phyloP scores from a whole-genome alignment of 2,888 invertebrate species.

The Formica aserva region DNA sequence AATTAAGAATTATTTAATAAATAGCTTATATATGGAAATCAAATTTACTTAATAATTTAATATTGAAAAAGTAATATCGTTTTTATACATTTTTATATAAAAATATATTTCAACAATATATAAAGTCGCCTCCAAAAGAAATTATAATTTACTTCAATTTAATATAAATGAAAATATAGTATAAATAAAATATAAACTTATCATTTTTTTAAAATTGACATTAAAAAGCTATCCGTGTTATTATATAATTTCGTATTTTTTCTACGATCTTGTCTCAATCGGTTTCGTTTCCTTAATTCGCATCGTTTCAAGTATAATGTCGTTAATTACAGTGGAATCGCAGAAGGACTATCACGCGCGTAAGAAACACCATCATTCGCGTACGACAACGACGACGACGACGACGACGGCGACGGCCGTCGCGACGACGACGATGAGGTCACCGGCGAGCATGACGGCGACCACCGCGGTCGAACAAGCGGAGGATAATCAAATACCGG shows the following conservation, averaged over 20 bases:
- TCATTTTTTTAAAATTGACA: neutral
- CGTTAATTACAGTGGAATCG: constrained; percentile 91
- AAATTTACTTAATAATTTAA: neutral
- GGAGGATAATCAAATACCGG: constrained; percentile 83
- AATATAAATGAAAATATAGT: neutral
- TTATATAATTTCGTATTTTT: neutral
- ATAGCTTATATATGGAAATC: neutral
- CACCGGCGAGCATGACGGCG: constrained; percentile 85
- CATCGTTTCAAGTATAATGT: neutral
- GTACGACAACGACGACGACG: constrained; percentile 85
- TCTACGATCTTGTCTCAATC: neutral
- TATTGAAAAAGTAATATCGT: neutral
- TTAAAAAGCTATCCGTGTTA: neutral
- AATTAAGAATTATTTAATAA: neutral
- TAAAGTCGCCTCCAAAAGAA: neutral
- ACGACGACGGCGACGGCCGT: constrained; percentile 86
- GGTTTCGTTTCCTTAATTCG: neutral
- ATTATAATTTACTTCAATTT: neutral
- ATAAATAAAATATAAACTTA: neutral
- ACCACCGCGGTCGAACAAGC: constrained; percentile 77
- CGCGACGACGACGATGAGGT: constrained; percentile 86
- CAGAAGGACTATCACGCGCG: constrained; percentile 94
- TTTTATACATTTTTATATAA: neutral
- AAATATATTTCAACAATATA: neutral
- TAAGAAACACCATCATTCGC: constrained; percentile 82